Evolutionary conservation across 2,113 vertebrate genomes (phyloP).

Genomic region (Petaurus breviceps): DNA sequence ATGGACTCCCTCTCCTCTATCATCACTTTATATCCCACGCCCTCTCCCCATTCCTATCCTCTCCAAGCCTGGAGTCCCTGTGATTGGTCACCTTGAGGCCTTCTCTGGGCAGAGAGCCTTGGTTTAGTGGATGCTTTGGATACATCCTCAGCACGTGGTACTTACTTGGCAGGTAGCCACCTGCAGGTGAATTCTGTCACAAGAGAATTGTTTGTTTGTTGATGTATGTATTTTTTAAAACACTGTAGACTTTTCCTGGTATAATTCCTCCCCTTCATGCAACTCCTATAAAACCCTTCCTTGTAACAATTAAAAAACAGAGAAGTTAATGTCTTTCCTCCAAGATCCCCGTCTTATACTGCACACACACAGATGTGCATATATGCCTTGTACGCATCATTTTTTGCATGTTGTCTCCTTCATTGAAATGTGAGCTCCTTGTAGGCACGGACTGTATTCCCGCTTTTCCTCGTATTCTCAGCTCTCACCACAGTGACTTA

Average conservation of each 20-base stretch:
- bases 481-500: not conserved
- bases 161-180: too few species aligned
- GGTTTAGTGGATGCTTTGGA: not conserved
- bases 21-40: fast-evolving
- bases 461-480: not conserved
- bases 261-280: not conserved
- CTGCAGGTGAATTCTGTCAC: not conserved
- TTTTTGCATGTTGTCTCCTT: not conserved
- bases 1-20: not conserved
- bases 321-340: not conserved
- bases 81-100: conserved; percentile 36
- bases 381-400: not conserved
- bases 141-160: not conserved
- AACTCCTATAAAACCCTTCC: not conserved
- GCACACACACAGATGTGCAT: not conserved
- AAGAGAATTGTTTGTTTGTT: not conserved
- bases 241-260: not conserved
- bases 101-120: not conserved
- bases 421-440: not conserved
- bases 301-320: not conserved
- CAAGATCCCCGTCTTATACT: not conserved
- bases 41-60: not conserved
- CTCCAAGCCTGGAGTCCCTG: not conserved
- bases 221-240: not conserved
- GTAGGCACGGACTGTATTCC: not conserved